Evolutionary conservation across 1,140 invertebrate species (phyloP).

Genomic region (Drosophila pectinifera): DNA sequence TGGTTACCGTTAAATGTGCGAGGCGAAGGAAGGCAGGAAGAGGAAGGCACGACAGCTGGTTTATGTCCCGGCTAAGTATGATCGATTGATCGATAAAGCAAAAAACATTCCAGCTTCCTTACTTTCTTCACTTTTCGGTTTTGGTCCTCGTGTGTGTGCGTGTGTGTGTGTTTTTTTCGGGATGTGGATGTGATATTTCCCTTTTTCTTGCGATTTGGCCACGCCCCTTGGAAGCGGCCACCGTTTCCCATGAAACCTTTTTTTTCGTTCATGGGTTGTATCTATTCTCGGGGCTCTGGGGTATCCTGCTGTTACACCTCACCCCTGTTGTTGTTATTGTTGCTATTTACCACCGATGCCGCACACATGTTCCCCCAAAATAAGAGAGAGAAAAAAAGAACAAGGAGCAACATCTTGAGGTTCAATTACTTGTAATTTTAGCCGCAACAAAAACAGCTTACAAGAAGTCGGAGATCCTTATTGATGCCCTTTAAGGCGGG

Average conservation of each 20-base stretch:
- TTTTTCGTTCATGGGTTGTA: slow-evolving; percentile 3
- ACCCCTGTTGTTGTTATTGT: slow-evolving; percentile 23
- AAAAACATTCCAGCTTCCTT: slow-evolving; percentile 15
- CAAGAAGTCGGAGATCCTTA: slow-evolving; percentile 41
- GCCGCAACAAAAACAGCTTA: slow-evolving; percentile 68
- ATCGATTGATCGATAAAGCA: slow-evolving; percentile 49
- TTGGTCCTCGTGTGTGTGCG: neutral
- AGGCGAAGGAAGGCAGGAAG: neutral
- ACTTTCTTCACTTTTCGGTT: neutral
- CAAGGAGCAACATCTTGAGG: slow-evolving; percentile 52
- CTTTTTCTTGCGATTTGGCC: slow-evolving; percentile 41
- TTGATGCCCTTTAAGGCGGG: neutral
- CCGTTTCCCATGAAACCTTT: slow-evolving; percentile 43
- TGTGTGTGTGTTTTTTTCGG: too few relatives aligned
- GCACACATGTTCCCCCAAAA: slow-evolving; percentile 63
- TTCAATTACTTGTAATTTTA: slow-evolving; percentile 83
- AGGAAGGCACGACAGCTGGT: slow-evolving; percentile 32
- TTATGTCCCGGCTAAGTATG: slow-evolving; percentile 46
- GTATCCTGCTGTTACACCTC: slow-evolving; percentile 52
- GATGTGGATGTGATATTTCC: slow-evolving; percentile 9
- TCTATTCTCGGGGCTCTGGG: slow-evolving; percentile 11
- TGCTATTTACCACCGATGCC: slow-evolving; percentile 54
- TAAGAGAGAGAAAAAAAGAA: slow-evolving; percentile 8
- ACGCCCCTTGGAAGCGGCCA: slow-evolving; percentile 30
- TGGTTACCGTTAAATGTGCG: slow-evolving; percentile 17